Percentiles rank a stretch among this genome's conserved stretches.
phyloP scores from a whole-genome alignment of 2,113 vertebrate genomes.

The Oxygymnocypris stewartii region DNA sequence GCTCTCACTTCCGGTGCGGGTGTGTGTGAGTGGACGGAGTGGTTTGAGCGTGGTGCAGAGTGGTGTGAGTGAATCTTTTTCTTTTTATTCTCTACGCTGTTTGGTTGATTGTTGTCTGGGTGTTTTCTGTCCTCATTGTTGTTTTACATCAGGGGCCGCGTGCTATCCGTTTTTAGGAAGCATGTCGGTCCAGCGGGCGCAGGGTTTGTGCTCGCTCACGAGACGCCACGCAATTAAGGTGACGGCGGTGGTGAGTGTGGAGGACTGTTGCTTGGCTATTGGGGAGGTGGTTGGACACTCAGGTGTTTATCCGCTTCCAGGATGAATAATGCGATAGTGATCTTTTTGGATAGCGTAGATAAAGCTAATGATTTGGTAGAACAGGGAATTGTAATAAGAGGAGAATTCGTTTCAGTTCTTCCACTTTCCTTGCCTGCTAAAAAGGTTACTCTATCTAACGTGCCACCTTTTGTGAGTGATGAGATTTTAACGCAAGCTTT shows the following conservation, averaged over 20 bases:
- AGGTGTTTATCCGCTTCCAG: background rate
- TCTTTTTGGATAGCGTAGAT: background rate
- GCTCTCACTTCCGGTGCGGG: too few relatives aligned
- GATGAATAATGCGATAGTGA: background rate
- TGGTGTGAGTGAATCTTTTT: background rate
- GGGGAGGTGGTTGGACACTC: background rate
- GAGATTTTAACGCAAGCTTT: background rate
- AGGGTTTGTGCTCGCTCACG: background rate
- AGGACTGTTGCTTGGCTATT: background rate
- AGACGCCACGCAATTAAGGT: background rate
- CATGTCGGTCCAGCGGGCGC: background rate
- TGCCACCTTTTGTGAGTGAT: background rate
- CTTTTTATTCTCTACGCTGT: background rate
- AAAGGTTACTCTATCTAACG: background rate
- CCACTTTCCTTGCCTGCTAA: background rate
- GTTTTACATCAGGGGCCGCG: background rate
- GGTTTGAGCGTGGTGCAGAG: background rate
- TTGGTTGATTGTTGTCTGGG: too few relatives aligned
- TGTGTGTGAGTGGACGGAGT: too few relatives aligned
- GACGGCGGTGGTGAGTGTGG: background rate
- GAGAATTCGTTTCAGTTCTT: background rate
- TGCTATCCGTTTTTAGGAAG: background rate
- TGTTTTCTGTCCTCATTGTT: background rate
- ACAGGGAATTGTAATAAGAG: background rate
- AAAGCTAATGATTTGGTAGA: background rate